Evolutionary conservation across 2,797 vertebrate species (phyloP).

Genomic region (Coregonus suidteri): DNA sequence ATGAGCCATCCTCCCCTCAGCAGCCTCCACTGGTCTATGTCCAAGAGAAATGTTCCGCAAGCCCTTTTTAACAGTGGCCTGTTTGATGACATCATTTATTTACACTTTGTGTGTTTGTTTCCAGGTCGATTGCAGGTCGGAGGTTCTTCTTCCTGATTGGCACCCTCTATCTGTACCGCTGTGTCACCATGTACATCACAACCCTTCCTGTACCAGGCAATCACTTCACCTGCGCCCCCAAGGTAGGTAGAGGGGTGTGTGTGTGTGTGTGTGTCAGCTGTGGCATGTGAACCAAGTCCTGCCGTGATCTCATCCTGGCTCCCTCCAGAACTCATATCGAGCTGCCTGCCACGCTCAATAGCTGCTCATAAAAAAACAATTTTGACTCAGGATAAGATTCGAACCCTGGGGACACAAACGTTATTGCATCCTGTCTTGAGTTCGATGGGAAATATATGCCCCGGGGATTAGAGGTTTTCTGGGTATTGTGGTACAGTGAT

Average conservation of each 20-base stretch:
- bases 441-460: conserved; percentile 45
- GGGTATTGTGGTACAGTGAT: conserved; percentile 4
- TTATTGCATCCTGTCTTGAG: conserved; percentile 41
- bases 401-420: conserved; percentile 35
- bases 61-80: background rate
- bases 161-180: conserved; percentile 95
- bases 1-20: no score
- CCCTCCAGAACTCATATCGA: conserved; percentile 38
- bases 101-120: conserved; percentile 37
- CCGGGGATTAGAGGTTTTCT: conserved; percentile 26
- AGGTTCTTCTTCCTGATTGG: conserved; percentile 96
- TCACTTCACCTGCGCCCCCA: conserved; percentile 96
- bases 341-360: conserved; percentile 25
- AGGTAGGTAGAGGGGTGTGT: conserved; percentile 65
- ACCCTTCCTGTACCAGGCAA: conserved; percentile 95
- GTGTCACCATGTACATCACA: conserved; percentile 97
- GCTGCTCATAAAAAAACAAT: conserved; percentile 41
- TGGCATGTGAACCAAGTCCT: conserved; percentile 17
- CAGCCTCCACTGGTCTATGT: background rate
- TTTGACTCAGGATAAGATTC: conserved; percentile 32
- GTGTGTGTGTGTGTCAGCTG: conserved; percentile 53
- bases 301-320: background rate
- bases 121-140: conserved; percentile 90
- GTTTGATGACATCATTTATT: background rate
- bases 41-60: background rate